Evolutionary conservation across 2,113 vertebrate species (phyloP).

Genomic region (Corythornis cristatus): DNA sequence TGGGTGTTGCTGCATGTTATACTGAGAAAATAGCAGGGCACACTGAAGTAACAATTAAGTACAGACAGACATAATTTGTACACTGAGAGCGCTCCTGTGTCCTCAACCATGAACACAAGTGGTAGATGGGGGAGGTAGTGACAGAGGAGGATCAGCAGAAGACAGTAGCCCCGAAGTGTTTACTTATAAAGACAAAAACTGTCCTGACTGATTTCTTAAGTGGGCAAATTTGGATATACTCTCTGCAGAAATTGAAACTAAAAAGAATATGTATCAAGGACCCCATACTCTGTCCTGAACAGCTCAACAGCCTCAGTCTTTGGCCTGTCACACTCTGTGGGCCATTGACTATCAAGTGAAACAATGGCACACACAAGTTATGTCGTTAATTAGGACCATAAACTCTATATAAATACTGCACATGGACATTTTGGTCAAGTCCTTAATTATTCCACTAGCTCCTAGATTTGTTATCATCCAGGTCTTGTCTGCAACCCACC

Average conservation of each 20-base stretch:
- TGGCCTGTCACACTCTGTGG: rapidly evolving
- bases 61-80: not conserved
- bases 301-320: not conserved
- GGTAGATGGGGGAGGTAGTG: not conserved
- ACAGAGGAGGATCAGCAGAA: not conserved
- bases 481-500: not conserved
- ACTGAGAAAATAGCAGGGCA: not conserved
- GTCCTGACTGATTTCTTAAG: not conserved
- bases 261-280: not conserved
- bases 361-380: not conserved
- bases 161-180: not conserved
- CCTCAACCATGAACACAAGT: not conserved
- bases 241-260: not conserved
- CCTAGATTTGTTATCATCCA: not conserved
- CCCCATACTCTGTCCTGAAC: not conserved
- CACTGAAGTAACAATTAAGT: not conserved
- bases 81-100: not conserved
- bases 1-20: not conserved
- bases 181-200: not conserved
- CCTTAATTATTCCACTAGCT: not conserved
- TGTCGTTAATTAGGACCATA: not conserved
- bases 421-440: not conserved
- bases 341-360: not conserved
- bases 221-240: not conserved
- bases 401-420: not conserved